Evolutionary conservation across 2,113 vertebrate species (phyloP).

Genomic region (Sander vitreus): DNA sequence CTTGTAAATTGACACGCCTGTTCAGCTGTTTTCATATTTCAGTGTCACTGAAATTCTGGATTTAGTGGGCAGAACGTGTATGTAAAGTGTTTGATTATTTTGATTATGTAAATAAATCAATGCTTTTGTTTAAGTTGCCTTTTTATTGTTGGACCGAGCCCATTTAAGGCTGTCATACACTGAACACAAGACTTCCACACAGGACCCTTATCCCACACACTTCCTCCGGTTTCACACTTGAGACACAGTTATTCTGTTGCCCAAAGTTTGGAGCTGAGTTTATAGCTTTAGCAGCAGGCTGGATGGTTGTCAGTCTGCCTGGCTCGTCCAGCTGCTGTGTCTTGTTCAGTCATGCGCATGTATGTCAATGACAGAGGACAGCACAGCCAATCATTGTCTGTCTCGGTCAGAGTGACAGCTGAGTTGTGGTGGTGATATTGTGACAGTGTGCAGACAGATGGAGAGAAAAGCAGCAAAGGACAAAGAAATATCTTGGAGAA

Average conservation of each 20-base stretch:
- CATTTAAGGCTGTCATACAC: neutral
- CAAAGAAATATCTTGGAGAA: constrained; percentile 15
- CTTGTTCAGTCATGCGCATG: constrained; percentile 61
- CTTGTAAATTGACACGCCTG: neutral
- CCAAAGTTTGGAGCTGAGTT: constrained; percentile 26
- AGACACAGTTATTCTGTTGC: neutral
- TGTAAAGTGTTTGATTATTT: neutral
- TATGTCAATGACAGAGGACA: constrained; percentile 61
- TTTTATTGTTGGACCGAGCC: neutral
- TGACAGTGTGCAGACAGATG: constrained; percentile 48
- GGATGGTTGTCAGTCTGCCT: constrained; percentile 48
- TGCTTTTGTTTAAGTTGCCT: neutral
- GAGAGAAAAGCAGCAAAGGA: constrained; percentile 24
- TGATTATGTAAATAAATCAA: neutral
- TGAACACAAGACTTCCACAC: neutral
- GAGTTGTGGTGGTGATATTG: constrained; percentile 18
- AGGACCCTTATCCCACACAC: constrained; percentile 2
- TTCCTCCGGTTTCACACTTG: neutral
- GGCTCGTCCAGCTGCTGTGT: constrained; percentile 38
- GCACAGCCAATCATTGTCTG: constrained; percentile 48
- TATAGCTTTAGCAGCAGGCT: constrained; percentile 37
- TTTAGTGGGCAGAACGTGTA: neutral
- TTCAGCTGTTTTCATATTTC: neutral
- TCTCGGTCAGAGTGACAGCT: constrained; percentile 61
- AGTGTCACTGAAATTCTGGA: neutral